A percentile compares a stretch with the other conserved stretches of the same genome.
Evolutionary conservation across 2,888 invertebrate genomes (phyloP).

Genomic region (Oegoconia quadripuncta): DNA sequence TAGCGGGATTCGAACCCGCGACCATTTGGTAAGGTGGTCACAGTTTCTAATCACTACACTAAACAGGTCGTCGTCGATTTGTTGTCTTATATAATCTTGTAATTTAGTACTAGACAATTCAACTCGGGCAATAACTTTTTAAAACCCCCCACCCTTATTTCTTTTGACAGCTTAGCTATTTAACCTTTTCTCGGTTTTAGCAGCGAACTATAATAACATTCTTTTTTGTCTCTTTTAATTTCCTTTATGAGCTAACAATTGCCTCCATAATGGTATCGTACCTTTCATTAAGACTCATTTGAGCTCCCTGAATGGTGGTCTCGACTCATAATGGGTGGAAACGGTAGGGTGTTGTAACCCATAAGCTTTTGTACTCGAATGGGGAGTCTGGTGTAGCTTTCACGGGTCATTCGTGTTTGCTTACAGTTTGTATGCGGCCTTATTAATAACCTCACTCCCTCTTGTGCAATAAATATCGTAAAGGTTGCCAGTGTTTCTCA

Average conservation of each 20-base stretch:
- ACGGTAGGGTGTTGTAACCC: constrained; percentile 58
- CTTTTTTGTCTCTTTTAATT: constrained; percentile 67
- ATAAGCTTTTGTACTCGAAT: constrained; percentile 66
- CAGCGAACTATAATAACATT: constrained; percentile 31
- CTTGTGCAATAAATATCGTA: constrained; percentile 34
- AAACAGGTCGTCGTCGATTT: no score
- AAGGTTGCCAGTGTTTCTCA: background rate
- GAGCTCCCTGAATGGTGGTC: constrained; percentile 62
- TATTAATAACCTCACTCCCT: constrained; percentile 52
- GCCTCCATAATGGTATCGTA: constrained; percentile 70
- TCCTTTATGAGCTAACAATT: constrained; percentile 71
- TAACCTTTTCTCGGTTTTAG: constrained; percentile 35
- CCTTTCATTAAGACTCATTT: constrained; percentile 73
- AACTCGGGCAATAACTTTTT: no score
- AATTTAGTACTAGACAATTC: no score
- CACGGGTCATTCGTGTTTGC: constrained; percentile 52
- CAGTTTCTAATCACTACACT: no score
- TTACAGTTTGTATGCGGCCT: constrained; percentile 44
- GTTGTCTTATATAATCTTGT: no score
- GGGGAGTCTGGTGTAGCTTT: no score
- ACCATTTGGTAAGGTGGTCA: no score
- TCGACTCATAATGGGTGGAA: constrained; percentile 60
- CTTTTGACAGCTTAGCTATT: background rate
- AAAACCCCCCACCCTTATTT: background rate
- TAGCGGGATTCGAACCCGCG: no score